Conservation (phyloP, 2,797 vertebrate species). For the Sebastes itinus region DNA sequence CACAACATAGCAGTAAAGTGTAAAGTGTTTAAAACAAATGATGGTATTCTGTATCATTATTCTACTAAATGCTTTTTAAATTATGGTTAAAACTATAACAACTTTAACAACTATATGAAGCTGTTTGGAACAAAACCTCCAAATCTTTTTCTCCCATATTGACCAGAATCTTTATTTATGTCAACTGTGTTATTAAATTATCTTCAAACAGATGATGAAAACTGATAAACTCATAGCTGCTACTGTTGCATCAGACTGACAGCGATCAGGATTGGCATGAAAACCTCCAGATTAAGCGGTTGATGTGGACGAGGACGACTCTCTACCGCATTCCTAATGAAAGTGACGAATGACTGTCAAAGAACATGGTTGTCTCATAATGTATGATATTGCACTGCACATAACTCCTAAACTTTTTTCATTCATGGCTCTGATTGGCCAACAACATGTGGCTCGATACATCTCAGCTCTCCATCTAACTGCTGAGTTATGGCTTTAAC, state of each 20-base stretch:
- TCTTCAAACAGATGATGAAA: neutral
- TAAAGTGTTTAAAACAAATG: neutral
- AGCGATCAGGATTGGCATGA: neutral
- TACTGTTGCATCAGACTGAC: neutral
- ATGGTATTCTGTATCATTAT: neutral
- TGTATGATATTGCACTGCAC: neutral
- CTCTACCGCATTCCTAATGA: neutral
- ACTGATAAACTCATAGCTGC: neutral
- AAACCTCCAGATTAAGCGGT: neutral
- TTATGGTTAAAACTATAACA: too few species aligned
- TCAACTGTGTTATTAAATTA: neutral
- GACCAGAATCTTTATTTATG: too few species aligned
- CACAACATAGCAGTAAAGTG: conserved; percentile 13
- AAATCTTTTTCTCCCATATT: neutral
- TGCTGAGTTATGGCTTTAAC: conserved; percentile 4
- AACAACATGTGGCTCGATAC: neutral
- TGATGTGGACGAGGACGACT: neutral
- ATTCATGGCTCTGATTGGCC: neutral
- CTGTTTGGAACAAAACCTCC: neutral
- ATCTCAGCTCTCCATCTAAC: conserved; percentile 10
- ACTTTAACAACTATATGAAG: neutral
- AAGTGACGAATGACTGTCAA: neutral
- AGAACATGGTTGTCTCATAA: neutral
- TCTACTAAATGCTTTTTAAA: neutral
- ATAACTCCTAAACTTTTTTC: neutral